A percentile compares a stretch with the other conserved stretches of the same genome.
phyloP scores from a whole-genome alignment of 2,113 vertebrate genomes.

The Microtus montanus region DNA sequence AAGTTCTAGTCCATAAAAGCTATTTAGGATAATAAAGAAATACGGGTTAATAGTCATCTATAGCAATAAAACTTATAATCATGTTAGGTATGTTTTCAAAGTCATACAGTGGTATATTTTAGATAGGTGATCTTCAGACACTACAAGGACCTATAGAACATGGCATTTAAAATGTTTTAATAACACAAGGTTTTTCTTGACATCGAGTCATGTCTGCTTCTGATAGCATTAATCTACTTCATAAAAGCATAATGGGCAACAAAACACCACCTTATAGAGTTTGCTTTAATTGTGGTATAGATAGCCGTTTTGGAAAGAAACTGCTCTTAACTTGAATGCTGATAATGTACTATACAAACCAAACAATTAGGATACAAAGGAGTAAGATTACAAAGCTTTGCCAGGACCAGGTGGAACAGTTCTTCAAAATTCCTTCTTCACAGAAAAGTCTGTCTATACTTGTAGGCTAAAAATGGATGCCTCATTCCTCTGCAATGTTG shows the following conservation, averaged over 20 bases:
- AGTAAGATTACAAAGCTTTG: neutral
- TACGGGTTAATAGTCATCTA: too few species aligned
- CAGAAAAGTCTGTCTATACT: neutral
- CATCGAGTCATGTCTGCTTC: too few species aligned
- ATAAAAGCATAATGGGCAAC: neutral
- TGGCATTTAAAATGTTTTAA: too few species aligned
- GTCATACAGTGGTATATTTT: too few species aligned
- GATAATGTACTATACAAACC: neutral
- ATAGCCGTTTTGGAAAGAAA: neutral
- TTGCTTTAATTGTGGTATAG: neutral
- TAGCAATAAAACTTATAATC: too few species aligned
- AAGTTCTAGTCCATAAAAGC: too few species aligned
- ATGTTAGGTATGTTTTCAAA: too few species aligned
- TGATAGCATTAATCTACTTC: too few species aligned
- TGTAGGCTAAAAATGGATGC: neutral
- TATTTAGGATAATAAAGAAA: too few species aligned
- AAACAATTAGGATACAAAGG: neutral
- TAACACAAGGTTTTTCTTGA: too few species aligned
- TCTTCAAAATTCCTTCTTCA: neutral
- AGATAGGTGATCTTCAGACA: too few species aligned
- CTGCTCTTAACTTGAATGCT: neutral
- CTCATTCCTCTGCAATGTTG: neutral
- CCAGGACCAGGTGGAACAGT: neutral
- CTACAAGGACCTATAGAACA: too few species aligned
- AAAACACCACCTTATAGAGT: neutral